Percentiles rank a stretch among this genome's conserved stretches.
Conservation (phyloP, 2,113 vertebrate species). For the Dolichallabes microphthalmus region DNA sequence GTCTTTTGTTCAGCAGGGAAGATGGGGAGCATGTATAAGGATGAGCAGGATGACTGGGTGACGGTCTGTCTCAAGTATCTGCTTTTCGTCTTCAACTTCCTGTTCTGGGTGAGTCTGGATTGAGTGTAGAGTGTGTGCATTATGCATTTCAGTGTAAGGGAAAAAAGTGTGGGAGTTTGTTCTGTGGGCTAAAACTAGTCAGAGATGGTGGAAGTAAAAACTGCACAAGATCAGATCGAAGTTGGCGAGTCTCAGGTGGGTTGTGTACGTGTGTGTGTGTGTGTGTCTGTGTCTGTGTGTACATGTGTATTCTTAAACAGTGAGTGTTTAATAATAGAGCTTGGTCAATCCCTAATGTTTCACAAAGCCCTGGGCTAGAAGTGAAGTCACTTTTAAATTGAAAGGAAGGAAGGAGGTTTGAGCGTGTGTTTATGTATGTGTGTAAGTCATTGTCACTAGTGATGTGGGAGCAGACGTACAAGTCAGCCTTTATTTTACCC, state of each 20-base stretch:
- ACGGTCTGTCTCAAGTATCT: conserved; percentile 82
- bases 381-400: conserved; percentile 16
- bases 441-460: conserved; percentile 21
- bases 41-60: conserved; percentile 77
- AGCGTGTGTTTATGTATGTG: conserved; percentile 23
- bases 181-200: conserved; percentile 6
- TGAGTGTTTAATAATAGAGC: conserved; percentile 28
- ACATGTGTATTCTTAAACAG: conserved; percentile 3
- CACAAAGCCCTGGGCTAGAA: neutral
- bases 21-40: conserved; percentile 76
- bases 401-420: neutral
- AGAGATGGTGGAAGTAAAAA: conserved; percentile 21
- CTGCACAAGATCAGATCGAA: conserved; percentile 49
- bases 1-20: conserved; percentile 35
- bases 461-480: neutral
- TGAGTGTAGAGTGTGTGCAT: neutral
- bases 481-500: conserved; percentile 8
- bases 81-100: conserved; percentile 84
- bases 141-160: conserved; percentile 2
- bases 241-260: conserved; percentile 59
- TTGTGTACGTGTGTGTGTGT: conserved; percentile 26
- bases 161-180: conserved; percentile 1
- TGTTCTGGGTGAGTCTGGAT: conserved; percentile 86
- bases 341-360: conserved; percentile 20
- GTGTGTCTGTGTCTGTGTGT: conserved; percentile 24